Base-by-base conservation (phyloP, 2,797 vertebrate species). In the Crenichthys baileyi region DNA sequence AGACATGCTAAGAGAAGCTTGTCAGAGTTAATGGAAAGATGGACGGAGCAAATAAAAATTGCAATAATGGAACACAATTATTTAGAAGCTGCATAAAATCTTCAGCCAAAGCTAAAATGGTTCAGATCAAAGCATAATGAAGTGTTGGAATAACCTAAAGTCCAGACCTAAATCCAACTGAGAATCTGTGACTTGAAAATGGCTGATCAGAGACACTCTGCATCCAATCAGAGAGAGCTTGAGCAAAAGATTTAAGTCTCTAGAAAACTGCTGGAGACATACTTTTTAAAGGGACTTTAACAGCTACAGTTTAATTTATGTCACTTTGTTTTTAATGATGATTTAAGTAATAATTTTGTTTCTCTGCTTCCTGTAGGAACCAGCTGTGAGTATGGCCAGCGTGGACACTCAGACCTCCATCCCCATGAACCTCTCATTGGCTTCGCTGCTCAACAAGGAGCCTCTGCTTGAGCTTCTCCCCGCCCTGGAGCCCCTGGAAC, bases 401-500 rank as follows among this genome's bases (percentile, higher is more conserved):
- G 77, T 99, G 85, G 97, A 98, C 83, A 93, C 94, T 0, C 97
- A 97, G 67, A 83, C 86, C 22, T 96, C 94, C 31, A 95, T 99
- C 89, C 94, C 94, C 81, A 95, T 98, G 95, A 94, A 91, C 50
- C 77, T 98, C 70, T 97, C 97, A 76, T 95, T 97, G 80, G 93
- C 95, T 0, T 83, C 86, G 24, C 93, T 99, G 88, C 94, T 95
- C 63, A 96, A 91, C 87, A 95, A 95, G 53, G 92, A 97, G 90
- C 97, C 96, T 44, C 96, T 99, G 56, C 92, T 99, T 55, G 96
- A 97, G 92, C 95, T 99, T 0, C 93, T 96, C 55, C 97, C 97
- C 0, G 97, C 97, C 0, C 88, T 98, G 90, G 95, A 96, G 86
- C 94, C 96, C 0, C 94, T 97, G 86, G 96, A 96, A 92, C 95